These are phyloP conservation scores for Palloptera scutellata DNA, from an alignment of 2,888 invertebrate genomes.

Conservation along the genomic window DNA sequence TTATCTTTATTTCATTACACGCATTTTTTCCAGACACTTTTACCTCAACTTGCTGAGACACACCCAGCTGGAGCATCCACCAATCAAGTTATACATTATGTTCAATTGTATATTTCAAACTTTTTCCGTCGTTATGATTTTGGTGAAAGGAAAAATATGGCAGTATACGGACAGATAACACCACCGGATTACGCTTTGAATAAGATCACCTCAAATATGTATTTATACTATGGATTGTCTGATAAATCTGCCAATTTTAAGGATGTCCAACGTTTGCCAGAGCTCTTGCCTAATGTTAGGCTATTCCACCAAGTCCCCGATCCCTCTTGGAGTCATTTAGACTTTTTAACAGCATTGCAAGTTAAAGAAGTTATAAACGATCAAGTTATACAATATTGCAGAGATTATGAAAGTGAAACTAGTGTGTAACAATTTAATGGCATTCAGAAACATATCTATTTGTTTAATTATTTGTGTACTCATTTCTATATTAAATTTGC, in stretches of 20 bases:
- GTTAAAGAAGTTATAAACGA: slow-evolving; percentile 51
- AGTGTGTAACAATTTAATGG: too few relatives aligned
- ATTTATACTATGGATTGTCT: slow-evolving; percentile 47
- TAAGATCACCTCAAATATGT: slow-evolving; percentile 45
- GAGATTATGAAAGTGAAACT: too few relatives aligned
- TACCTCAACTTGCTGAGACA: slow-evolving; percentile 50
- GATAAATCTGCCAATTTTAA: slow-evolving; percentile 48
- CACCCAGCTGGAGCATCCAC: slow-evolving; percentile 55
- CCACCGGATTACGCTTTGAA: slow-evolving; percentile 51
- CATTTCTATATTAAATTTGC: too few relatives aligned
- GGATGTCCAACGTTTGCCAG: slow-evolving; percentile 45
- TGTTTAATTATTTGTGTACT: too few relatives aligned
- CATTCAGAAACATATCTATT: too few relatives aligned
- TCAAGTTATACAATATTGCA: slow-evolving; percentile 41
- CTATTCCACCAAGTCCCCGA: slow-evolving; percentile 46
- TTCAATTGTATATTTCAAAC: slow-evolving; percentile 46
- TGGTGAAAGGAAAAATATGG: slow-evolving; percentile 45
- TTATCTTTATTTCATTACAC: too few relatives aligned
- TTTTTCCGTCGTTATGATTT: slow-evolving; percentile 51
- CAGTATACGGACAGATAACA: slow-evolving; percentile 39
- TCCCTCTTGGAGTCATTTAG: slow-evolving; percentile 54
- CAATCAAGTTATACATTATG: slow-evolving; percentile 52
- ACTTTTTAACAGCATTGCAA: slow-evolving; percentile 51
- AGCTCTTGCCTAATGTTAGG: slow-evolving; percentile 41
- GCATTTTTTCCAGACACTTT: slow-evolving; percentile 41